Percentiles rank a stretch among this genome's conserved stretches.
These are phyloP conservation scores for Stegastes partitus DNA, from an alignment of 2,113 vertebrate genomes.

Conservation along the genomic window DNA sequence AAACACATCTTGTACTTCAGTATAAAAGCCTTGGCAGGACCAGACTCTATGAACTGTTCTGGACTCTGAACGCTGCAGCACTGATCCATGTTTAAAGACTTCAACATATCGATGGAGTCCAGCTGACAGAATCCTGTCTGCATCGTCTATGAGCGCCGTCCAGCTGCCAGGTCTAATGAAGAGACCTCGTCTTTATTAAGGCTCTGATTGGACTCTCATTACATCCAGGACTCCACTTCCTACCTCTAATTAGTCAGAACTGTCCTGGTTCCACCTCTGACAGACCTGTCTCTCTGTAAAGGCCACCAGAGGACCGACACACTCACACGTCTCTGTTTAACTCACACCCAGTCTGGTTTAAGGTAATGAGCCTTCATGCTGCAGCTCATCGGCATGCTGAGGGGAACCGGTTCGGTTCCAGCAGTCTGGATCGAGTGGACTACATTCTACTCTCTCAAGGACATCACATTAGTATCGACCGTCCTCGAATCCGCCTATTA, in stretches of 20 bases:
- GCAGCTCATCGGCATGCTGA: conserved; percentile 67
- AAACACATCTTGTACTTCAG: neutral
- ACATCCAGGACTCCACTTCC: conserved; percentile 13
- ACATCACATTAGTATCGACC: conserved; percentile 74
- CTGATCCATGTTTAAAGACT: neutral
- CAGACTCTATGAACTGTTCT: neutral
- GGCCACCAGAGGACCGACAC: conserved; percentile 5
- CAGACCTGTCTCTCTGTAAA: conserved; percentile 29
- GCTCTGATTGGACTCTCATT: conserved; percentile 23
- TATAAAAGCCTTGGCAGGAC: neutral
- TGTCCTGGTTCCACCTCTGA: conserved; percentile 19
- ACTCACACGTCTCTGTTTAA: conserved; percentile 1
- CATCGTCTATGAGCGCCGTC: neutral
- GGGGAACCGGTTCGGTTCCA: conserved; percentile 7
- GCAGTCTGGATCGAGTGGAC: conserved; percentile 33
- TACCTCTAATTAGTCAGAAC: conserved; percentile 28
- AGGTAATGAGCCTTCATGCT: conserved; percentile 56
- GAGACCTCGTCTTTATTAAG: conserved; percentile 20
- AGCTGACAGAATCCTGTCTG: neutral
- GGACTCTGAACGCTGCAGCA: neutral
- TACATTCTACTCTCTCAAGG: conserved; percentile 34
- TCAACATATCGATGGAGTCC: neutral
- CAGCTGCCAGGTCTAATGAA: conserved; percentile 9
- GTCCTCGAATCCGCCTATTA: conserved; percentile 30
- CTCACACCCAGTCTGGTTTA: conserved; percentile 28